phyloP scores from a whole-genome alignment of 2,888 invertebrate species.

The Sthenelais limicola region DNA sequence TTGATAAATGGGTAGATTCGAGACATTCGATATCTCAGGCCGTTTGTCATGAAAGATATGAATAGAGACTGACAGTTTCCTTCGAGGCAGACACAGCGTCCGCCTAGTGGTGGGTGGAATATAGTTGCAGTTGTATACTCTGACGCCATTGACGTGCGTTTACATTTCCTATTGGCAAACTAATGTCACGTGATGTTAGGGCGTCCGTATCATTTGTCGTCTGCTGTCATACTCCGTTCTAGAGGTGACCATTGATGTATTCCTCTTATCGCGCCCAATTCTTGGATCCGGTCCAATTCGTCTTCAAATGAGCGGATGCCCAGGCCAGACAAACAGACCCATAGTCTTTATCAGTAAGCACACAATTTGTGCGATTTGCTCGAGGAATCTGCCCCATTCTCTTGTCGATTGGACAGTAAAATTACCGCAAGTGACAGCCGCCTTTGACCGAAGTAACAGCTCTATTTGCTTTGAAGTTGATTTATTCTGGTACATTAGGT shows the following conservation, averaged over 20 bases:
- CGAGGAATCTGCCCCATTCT: conserved; percentile 12
- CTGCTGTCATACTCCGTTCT: too few relatives aligned
- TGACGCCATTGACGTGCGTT: too few relatives aligned
- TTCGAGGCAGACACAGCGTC: too few relatives aligned
- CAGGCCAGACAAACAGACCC: conserved; percentile 18
- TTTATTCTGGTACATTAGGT: conserved; percentile 25
- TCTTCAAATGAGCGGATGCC: not conserved
- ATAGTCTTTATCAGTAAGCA: conserved; percentile 6
- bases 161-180: too few relatives aligned
- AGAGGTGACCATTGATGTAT: conserved; percentile 24
- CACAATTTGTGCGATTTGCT: conserved; percentile 29
- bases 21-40: too few relatives aligned
- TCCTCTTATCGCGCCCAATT: conserved; percentile 29
- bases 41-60: too few relatives aligned
- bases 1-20: too few relatives aligned
- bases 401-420: conserved; percentile 27
- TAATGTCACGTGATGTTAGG: too few relatives aligned
- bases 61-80: too few relatives aligned
- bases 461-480: conserved; percentile 14
- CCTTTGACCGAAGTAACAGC: conserved; percentile 33
- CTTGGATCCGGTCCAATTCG: not conserved
- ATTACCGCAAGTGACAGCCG: conserved; percentile 31
- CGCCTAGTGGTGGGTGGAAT: too few relatives aligned
- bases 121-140: too few relatives aligned
- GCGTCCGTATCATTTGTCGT: too few relatives aligned